phyloP scores from a whole-genome alignment of 2,888 invertebrate genomes.

The Flexamia atlantica region DNA sequence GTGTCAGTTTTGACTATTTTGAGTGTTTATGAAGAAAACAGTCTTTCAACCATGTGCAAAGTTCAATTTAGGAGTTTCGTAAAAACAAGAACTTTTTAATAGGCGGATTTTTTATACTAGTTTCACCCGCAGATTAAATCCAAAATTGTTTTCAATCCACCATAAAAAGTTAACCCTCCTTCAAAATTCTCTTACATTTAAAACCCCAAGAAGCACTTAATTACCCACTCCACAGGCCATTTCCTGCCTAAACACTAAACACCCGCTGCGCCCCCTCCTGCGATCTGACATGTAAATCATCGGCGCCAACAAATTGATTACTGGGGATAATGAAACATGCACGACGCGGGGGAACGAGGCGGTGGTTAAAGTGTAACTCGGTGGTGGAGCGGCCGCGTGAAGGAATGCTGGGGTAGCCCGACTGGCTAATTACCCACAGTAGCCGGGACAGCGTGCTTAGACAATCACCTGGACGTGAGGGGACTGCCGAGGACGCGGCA shows the following conservation, averaged over 20 bases:
- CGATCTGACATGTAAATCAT: slow-evolving; percentile 47
- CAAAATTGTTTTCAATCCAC: no score
- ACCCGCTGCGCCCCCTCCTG: slow-evolving; percentile 6
- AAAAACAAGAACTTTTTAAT: no score
- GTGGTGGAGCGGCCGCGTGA: slow-evolving; percentile 33
- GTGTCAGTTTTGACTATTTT: no score
- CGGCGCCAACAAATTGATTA: slow-evolving; percentile 56
- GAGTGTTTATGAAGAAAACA: no score
- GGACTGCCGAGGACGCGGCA: neutral
- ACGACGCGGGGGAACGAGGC: slow-evolving; percentile 35
- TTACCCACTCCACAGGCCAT: neutral
- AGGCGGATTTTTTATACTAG: no score
- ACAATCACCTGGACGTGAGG: slow-evolving; percentile 48
- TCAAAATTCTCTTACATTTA: no score
- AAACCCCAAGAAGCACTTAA: neutral
- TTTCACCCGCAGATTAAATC: no score
- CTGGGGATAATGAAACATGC: slow-evolving; percentile 21
- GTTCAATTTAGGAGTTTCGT: no score
- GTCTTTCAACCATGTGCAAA: no score
- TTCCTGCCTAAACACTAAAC: neutral
- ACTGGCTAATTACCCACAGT: slow-evolving; percentile 38
- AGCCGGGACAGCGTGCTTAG: slow-evolving; percentile 50
- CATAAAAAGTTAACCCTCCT: no score
- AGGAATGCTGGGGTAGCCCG: slow-evolving; percentile 49
- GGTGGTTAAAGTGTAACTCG: slow-evolving; percentile 53